Conservation (phyloP, 2,797 vertebrate genomes). For the Poecilia picta region DNA sequence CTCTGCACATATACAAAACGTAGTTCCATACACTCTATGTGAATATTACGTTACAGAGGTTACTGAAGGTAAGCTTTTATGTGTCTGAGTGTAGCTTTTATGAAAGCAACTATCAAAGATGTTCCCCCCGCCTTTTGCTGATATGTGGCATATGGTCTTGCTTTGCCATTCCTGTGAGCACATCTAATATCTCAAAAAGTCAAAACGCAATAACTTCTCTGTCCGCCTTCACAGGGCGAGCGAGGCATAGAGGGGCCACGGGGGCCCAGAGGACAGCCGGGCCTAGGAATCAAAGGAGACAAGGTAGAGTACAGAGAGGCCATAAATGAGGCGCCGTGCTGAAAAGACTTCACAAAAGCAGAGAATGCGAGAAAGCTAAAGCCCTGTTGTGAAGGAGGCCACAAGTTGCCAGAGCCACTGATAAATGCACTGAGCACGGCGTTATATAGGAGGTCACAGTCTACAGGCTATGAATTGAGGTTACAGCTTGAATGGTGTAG, state of each 20-base stretch:
- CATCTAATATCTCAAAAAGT: conserved; percentile 18
- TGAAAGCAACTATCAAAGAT: neutral
- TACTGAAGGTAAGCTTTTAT: conserved; percentile 5
- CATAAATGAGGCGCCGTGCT: conserved; percentile 66
- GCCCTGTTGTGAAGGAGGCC: conserved; percentile 37
- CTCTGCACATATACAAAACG: neutral
- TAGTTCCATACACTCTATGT: neutral
- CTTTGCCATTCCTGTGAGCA: conserved; percentile 9
- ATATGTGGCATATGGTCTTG: conserved; percentile 3
- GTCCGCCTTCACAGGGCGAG: conserved; percentile 80
- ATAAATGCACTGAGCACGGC: conserved; percentile 44
- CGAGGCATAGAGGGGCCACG: conserved; percentile 88
- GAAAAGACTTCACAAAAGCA: conserved; percentile 48
- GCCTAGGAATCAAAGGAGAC: conserved; percentile 87
- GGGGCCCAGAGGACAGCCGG: conserved; percentile 83
- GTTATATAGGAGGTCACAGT: conserved; percentile 53
- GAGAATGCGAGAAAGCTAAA: conserved; percentile 27
- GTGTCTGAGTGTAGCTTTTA: conserved; percentile 3
- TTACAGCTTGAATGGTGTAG: conserved; percentile 30
- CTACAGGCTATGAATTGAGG: conserved; percentile 51
- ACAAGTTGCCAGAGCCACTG: conserved; percentile 34
- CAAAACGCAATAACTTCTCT: conserved; percentile 34
- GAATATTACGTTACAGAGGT: neutral
- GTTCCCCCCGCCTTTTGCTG: neutral
- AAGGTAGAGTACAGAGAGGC: conserved; percentile 81